Percentiles rank a stretch among this genome's conserved stretches.
Evolutionary conservation across 2,113 vertebrate genomes (phyloP).

Genomic region (Craseonycteris thonglongyai): DNA sequence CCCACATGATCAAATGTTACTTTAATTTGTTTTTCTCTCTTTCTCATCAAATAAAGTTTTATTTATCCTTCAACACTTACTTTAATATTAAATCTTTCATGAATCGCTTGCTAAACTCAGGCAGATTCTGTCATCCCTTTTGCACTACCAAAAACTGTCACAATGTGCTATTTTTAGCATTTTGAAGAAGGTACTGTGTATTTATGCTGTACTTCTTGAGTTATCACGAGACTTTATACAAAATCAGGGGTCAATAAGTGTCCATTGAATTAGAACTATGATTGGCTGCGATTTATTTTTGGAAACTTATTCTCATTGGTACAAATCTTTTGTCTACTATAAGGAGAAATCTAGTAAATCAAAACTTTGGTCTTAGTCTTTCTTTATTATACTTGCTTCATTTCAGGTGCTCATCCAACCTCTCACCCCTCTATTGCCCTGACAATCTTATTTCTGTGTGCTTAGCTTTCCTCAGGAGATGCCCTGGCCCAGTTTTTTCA

Average conservation of each 20-base stretch:
- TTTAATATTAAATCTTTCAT: not conserved
- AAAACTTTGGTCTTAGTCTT: not conserved
- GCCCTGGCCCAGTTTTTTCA: not conserved
- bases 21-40: not conserved
- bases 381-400: not conserved
- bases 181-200: not conserved
- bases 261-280: not conserved
- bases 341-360: not conserved
- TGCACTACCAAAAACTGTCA: not conserved
- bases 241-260: not conserved
- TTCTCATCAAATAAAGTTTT: not conserved
- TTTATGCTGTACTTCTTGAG: not conserved
- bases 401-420: not conserved
- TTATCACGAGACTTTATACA: not conserved
- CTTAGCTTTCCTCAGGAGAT: not conserved
- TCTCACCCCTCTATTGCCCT: not conserved
- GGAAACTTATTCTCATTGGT: not conserved
- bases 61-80: not conserved
- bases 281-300: not conserved
- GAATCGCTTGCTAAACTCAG: not conserved
- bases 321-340: not conserved
- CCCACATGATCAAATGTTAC: not conserved
- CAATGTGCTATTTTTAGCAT: not conserved
- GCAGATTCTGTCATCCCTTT: not conserved
- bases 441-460: not conserved